Base-by-base conservation (phyloP, 2,888 invertebrate species). In the Ernsta delagoae region DNA sequence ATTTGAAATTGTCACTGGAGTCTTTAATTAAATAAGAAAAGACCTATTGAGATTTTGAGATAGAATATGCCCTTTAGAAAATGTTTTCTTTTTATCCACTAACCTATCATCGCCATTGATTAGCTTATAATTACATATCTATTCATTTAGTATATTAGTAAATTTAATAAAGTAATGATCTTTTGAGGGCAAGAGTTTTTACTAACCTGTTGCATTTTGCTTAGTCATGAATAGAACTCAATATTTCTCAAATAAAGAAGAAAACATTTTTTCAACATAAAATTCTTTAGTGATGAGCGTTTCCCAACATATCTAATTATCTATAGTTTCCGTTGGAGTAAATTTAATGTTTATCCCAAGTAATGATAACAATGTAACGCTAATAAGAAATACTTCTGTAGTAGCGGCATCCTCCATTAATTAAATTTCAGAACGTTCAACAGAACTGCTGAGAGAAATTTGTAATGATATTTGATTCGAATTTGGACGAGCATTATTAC, bases 381-480 rank as follows among this genome's bases (percentile, higher is more conserved):
- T 39, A 50, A 39, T 50, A 65, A 59, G 65, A 65, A 65, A 65
- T 65, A 24, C 65, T 65, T 59, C 41, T 24, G 65, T 39, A 48
- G 59, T 41, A 59, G 39, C 50, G 59, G 65, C 50, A 65, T 59
- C 59, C 59, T 24, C 65, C 50, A 65, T 65, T 65, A 65, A 65
- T 65, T 65, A 59, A 65, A 65, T 65, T 59, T 36, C 59, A 59
- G 59, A 59, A 50, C 50, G 59, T 65, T 59, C 59, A 59, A 59
- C 59, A 16, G 48, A 59, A 59, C 59, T 36, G 48, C 45, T 34
- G n/a, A 12, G 8, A 41, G 65, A 59, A 65, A 65, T 65, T 65
- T 50, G 59, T 65, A 50, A 7, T 41, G 50, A 39, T 59, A 59
- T 65, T 65, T 65, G 59, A 59, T 59, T 48, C 59, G 50, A 50